Evolutionary conservation across 2,113 vertebrate species (phyloP).

Genomic region (Mustela nigripes): DNA sequence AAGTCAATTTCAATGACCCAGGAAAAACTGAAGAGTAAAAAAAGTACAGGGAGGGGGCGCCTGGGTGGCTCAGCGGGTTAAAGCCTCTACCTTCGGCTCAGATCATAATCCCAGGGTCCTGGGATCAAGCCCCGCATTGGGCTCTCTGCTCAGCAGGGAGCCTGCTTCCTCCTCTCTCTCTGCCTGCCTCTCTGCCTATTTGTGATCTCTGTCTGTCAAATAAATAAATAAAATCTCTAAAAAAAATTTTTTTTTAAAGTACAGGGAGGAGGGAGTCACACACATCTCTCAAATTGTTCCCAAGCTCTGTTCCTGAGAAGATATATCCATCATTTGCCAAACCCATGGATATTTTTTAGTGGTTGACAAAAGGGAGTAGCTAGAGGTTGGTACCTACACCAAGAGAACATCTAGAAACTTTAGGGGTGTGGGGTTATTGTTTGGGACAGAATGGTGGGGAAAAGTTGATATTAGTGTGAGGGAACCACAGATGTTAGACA

Average conservation of each 20-base stretch:
- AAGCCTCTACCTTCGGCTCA: no score
- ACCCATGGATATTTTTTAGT: accelerated
- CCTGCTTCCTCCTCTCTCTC: no score
- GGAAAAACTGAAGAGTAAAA: not conserved
- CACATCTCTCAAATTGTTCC: not conserved
- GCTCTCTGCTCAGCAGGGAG: no score
- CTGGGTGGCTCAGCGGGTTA: no score
- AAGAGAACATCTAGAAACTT: not conserved
- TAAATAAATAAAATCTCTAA: no score
- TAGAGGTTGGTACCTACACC: not conserved
- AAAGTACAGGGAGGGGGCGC: not conserved
- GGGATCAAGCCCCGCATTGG: accelerated
- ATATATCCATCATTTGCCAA: not conserved
- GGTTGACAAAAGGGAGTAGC: not conserved
- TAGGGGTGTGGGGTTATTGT: not conserved
- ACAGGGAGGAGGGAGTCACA: not conserved
- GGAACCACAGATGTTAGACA: no score
- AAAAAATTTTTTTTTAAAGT: no score
- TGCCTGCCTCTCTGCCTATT: no score
- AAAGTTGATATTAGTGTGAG: not conserved
- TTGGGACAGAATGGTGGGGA: not conserved
- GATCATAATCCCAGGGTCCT: no score
- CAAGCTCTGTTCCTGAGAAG: not conserved
- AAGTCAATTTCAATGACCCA: not conserved
- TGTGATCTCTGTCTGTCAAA: no score